Evolutionary conservation across 2,797 vertebrate species (phyloP), one percentile per base, ranked within the genome.

Genomic region (Peromyscus attwateri): DNA sequence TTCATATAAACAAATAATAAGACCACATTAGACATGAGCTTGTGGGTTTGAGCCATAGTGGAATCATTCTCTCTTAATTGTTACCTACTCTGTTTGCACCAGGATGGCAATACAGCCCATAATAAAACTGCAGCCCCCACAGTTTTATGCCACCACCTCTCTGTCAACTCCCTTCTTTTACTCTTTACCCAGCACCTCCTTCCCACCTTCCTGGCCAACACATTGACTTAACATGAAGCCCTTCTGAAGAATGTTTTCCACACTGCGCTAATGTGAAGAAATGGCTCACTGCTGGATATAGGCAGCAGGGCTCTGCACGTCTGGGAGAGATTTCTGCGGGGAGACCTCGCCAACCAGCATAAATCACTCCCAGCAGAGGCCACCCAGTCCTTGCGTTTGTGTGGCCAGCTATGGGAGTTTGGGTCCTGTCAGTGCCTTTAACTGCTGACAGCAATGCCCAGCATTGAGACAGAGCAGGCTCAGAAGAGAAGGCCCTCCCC

Each of bases 1-100:
- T 91, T 94, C 82, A 71, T 87, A 29, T 75, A 96, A 95, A 94
- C 80, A 97, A 92, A 88, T 40, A 89, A 43, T 79, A 68, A 87
- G 92, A 76, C 82, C 80, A 80, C 70, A 49, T 81, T 40, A 55
- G n/a, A 68, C 83, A 73, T 49, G 40, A 40, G 77, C 23, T 62
- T 73, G 14, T 43, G 75, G 85, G 87, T 81, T 94, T 57, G 43
- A 91, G 64, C 75, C 60, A 27, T 2, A 8, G 73, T 23, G 19
- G 40, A 91, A 68, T 57, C 82, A 55, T n/a, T 89, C 87, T 79
- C 57, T 68, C 27, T 8, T 84, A 57, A 77, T 85, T 60, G 46
- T 43, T 89, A 89, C 79, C 82, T 71, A 29, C 91, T 79, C 71
- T 82, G 34, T 83, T 81, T 60, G 82, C 2, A 52, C 75, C 21